A percentile compares a stretch with the other conserved stretches of the same genome.
Evolutionary conservation across 1,140 invertebrate species (phyloP).

Genomic region (Eurosta solidaginis): DNA sequence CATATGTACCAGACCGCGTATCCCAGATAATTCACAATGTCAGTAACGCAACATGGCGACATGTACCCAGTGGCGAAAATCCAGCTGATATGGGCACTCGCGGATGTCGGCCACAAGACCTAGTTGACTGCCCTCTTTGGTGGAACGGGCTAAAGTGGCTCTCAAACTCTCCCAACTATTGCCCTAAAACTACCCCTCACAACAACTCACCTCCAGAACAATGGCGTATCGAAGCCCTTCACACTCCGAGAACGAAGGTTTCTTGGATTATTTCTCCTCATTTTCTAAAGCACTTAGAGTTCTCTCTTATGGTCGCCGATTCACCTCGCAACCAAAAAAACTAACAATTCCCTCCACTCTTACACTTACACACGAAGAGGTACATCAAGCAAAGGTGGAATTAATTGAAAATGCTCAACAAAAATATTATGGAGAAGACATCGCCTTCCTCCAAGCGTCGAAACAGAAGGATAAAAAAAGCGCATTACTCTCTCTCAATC

Average conservation of each 20-base stretch:
- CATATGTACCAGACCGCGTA: no score
- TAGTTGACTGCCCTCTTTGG: not conserved
- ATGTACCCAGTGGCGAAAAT: no score
- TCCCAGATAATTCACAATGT: no score
- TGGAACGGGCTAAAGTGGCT: constrained; percentile 12
- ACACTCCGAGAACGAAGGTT: not conserved
- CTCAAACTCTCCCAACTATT: not conserved
- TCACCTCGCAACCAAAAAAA: no score
- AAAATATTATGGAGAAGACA: not conserved
- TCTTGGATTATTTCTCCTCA: not conserved
- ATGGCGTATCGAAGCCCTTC: no score
- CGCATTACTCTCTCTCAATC: not conserved
- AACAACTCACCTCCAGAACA: no score
- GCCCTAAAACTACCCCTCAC: not conserved
- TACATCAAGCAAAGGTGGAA: not conserved
- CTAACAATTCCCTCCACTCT: not conserved
- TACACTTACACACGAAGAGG: not conserved
- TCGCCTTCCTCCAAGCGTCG: not conserved
- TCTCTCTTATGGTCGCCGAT: no score
- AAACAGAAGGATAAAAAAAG: not conserved
- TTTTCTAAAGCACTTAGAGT: no score
- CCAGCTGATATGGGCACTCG: no score
- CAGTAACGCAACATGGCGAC: no score
- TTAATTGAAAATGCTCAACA: not conserved
- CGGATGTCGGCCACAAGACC: not conserved